phyloP scores from a whole-genome alignment of 1,140 invertebrate genomes.

The Ericerus pela region DNA sequence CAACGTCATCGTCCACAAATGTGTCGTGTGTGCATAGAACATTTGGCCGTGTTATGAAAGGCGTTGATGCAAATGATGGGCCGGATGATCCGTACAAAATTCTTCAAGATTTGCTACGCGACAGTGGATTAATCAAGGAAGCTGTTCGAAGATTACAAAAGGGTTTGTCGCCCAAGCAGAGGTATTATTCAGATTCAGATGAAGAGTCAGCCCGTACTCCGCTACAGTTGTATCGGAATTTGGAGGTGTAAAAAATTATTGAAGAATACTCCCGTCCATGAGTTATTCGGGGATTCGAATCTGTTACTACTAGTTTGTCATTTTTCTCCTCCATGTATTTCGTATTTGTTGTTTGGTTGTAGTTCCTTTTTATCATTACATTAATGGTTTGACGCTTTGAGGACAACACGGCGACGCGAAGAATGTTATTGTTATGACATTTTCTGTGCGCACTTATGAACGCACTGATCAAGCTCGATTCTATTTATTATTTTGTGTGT shows the following conservation, averaged over 20 bases:
- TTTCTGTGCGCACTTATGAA: too few relatives aligned
- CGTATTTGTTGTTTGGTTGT: too few relatives aligned
- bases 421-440: too few relatives aligned
- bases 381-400: too few relatives aligned
- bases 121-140: constrained; percentile 52
- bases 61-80: constrained; percentile 18
- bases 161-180: constrained; percentile 35
- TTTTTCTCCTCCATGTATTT: too few relatives aligned
- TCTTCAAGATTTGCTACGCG: constrained; percentile 43
- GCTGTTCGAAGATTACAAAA: constrained; percentile 47
- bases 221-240: background rate
- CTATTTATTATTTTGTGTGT: too few relatives aligned
- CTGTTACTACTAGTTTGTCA: too few relatives aligned
- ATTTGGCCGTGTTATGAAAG: background rate
- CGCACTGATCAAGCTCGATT: too few relatives aligned
- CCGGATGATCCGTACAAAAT: constrained; percentile 48
- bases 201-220: constrained; percentile 31
- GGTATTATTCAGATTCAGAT: constrained; percentile 36
- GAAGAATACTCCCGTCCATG: too few relatives aligned
- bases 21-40: constrained; percentile 1
- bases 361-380: constrained; percentile 2
- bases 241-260: background rate
- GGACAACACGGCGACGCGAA: too few relatives aligned
- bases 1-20: too few relatives aligned
- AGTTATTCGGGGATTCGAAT: too few relatives aligned